Base-by-base conservation (phyloP, 2,113 vertebrate species). In the Siphamia tubifer region DNA sequence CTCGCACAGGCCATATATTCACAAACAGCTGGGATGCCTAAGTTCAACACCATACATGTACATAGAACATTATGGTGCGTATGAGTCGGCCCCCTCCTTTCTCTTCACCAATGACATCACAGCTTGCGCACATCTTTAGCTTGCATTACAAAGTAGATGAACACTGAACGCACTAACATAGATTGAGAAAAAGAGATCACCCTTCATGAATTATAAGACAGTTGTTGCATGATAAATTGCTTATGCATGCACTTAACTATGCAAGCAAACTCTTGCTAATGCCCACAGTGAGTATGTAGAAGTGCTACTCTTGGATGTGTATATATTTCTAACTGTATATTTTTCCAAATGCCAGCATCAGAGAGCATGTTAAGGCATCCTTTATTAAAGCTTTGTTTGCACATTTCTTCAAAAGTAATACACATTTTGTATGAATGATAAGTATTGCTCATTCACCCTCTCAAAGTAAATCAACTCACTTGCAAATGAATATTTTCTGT, bases 191-290 rank as follows among this genome's bases (percentile, higher is more conserved):
- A 64, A 79, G 55, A 49, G 28, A 72, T 72, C 48, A 62, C 61
- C 67, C 35, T 79, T 83, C 72, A 43, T 39, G 17, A 52, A 31
- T 49, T 91, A 73, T 80, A 64, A 13, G 73, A 74, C 84, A 89
- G 67, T 69, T 83, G 71, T 89, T 94, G 95, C 94, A 94, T 94
- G 95, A 92, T 53, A 83, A 90, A 79, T 86, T 54, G 88, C 91
- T 84, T 85, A 88, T 89, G 95, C 96, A 96, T 95, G 96, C 90
- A 91, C 87, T 87, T 80, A 92, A 94, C 95, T 96, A 94, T 97
- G 96, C 96, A 97, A 96, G 91, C 90, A 74, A 74, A 77, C 77
- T 74, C 66, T 85, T 80, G 79, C 84, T 83, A 61, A 90, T 85
- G 86, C 72, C 86, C 89, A 86, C 85, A 77, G 65, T 71, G 78